Conservation (phyloP, 2,797 vertebrate species). For the Agapornis canus region DNA sequence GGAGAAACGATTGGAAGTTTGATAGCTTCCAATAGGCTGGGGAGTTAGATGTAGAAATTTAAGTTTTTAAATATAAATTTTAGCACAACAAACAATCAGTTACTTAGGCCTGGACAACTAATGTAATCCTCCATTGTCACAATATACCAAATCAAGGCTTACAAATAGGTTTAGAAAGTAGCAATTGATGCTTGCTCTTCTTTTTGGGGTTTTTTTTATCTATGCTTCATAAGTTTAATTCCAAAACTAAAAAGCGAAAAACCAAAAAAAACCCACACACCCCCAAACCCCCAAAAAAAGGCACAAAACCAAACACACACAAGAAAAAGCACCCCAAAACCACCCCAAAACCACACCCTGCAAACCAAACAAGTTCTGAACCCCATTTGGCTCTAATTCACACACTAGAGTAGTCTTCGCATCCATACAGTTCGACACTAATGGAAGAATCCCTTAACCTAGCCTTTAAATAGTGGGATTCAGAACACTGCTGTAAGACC, state of each 20-base stretch:
- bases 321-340: background rate
- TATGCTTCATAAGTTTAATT: background rate
- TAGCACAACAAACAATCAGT: background rate
- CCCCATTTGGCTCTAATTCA: background rate
- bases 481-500: background rate
- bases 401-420: background rate
- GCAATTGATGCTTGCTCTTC: background rate
- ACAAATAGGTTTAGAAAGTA: background rate
- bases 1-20: background rate
- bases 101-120: background rate
- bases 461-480: background rate
- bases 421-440: background rate
- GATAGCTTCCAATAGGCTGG: background rate
- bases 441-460: background rate
- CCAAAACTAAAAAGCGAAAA: background rate
- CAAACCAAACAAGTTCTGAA: background rate
- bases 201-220: background rate
- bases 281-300: background rate
- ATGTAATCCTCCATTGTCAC: background rate
- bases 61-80: background rate
- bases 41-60: background rate
- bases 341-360: background rate
- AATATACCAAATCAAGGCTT: background rate
- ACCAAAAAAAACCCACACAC: too few relatives aligned
- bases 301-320: background rate